Evolutionary conservation across 2,113 vertebrate genomes (phyloP).

Genomic region (Crotalus tigris): DNA sequence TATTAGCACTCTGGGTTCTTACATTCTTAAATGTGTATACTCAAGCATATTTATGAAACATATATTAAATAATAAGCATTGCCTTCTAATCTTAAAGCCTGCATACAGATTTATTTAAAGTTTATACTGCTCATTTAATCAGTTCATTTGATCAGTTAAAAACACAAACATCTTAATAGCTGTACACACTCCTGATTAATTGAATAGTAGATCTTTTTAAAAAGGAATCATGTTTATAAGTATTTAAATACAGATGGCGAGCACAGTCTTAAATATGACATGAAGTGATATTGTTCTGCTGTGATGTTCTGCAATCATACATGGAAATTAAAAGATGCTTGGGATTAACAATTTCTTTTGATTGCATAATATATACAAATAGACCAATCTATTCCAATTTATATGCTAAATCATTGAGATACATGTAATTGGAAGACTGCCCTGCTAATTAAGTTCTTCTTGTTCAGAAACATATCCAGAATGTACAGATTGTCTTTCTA

Average conservation of each 20-base stretch:
- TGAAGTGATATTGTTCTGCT: neutral
- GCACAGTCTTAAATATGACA: neutral
- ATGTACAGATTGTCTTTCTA: neutral
- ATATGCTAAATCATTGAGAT: neutral
- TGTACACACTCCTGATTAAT: neutral
- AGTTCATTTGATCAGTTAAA: neutral
- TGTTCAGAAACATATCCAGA: neutral
- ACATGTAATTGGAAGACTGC: neutral
- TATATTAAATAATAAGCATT: neutral
- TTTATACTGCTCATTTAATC: neutral
- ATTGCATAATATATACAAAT: neutral
- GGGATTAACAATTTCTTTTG: neutral
- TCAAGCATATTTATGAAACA: neutral
- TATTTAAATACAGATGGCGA: neutral
- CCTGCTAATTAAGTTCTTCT: neutral
- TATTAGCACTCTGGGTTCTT: neutral
- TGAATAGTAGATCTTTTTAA: neutral
- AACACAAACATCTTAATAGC: neutral
- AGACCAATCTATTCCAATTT: neutral
- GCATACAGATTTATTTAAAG: neutral
- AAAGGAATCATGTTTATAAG: neutral
- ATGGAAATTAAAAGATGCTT: neutral
- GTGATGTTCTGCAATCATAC: neutral
- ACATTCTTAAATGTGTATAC: neutral
- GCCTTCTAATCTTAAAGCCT: neutral